These are phyloP conservation scores for Threskiornis aethiopicus DNA, from an alignment of 2,797 vertebrate genomes.

Conservation along the genomic window DNA sequence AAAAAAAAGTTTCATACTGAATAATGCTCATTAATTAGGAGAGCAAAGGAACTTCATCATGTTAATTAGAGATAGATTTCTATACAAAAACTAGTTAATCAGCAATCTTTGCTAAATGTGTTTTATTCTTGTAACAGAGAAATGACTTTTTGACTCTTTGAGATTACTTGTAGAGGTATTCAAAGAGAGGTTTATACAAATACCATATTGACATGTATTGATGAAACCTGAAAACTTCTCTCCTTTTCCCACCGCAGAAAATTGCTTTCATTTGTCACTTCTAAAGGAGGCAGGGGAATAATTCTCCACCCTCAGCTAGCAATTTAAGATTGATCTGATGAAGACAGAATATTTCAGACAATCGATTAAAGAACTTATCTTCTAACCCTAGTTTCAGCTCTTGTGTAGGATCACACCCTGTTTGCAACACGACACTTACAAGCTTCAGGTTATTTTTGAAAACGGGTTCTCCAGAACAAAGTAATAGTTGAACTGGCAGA, in stretches of 20 bases:
- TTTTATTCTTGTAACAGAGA: not conserved
- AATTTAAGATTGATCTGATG: not conserved
- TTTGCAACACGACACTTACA: not conserved
- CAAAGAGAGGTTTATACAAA: not conserved
- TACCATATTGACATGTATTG: not conserved
- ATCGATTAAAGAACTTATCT: not conserved
- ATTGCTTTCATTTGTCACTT: not conserved
- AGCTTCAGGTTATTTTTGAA: not conserved
- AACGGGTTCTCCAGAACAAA: not conserved
- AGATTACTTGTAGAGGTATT: not conserved
- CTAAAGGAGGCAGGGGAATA: slow-evolving; percentile 14
- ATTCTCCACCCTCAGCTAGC: not conserved
- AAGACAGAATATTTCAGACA: not conserved
- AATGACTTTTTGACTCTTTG: not conserved
- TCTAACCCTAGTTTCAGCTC: not conserved
- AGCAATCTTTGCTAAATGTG: not conserved
- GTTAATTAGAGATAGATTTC: not conserved
- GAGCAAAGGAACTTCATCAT: not conserved
- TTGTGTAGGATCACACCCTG: not conserved
- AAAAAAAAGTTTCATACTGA: not conserved
- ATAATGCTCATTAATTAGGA: not conserved
- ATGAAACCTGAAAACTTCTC: not conserved
- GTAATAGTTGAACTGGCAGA: not conserved
- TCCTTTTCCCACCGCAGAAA: not conserved
- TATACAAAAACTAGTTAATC: not conserved